These are phyloP conservation scores for Oreochromis mossambicus DNA, from an alignment of 2,797 vertebrate genomes.

Conservation along the genomic window DNA sequence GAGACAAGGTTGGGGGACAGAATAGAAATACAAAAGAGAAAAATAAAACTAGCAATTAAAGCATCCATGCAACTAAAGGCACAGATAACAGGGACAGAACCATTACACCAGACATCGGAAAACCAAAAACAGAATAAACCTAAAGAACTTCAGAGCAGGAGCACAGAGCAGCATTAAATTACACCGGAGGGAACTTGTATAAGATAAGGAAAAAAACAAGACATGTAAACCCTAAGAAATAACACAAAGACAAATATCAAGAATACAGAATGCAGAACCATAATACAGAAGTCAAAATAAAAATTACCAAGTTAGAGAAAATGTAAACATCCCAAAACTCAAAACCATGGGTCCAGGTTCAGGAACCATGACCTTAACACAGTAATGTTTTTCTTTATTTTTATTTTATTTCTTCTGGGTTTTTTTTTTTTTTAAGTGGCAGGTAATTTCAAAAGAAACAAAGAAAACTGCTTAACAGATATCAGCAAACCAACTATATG, in stretches of 20 bases:
- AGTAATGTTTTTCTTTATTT: neutral
- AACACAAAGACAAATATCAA: neutral
- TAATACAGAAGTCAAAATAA: accelerated
- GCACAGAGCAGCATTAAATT: neutral
- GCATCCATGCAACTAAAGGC: neutral
- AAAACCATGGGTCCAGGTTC: too few species aligned
- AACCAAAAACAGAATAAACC: neutral
- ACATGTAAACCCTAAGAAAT: neutral
- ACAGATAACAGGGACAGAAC: neutral
- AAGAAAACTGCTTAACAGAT: neutral
- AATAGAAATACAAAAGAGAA: accelerated
- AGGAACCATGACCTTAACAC: neutral
- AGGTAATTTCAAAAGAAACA: accelerated
- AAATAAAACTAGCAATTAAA: neutral
- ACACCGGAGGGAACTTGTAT: neutral
- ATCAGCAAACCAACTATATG: neutral
- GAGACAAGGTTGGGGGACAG: neutral
- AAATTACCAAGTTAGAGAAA: accelerated
- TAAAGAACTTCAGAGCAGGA: neutral
- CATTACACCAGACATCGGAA: accelerated
- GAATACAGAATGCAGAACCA: neutral
- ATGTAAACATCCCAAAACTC: too few species aligned
- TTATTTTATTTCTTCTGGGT: too few species aligned
- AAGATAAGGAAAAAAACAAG: accelerated
- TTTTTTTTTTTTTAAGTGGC: too few species aligned